phyloP scores from a whole-genome alignment of 2,888 invertebrate species.

The Liopterus haemorrhoidalis region DNA sequence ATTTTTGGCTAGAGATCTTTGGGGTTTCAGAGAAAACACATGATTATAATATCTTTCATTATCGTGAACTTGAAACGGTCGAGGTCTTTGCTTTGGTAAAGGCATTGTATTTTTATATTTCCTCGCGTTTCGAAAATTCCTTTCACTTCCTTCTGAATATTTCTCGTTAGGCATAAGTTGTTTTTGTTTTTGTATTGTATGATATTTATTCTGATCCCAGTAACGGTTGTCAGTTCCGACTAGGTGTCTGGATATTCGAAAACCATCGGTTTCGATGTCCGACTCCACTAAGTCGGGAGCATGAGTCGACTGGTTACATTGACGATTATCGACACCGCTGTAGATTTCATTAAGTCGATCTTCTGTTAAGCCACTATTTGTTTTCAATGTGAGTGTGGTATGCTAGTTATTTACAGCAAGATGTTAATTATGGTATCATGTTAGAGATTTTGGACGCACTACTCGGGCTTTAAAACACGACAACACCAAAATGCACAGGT shows the following conservation, averaged over 20 bases:
- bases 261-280: constrained; percentile 37
- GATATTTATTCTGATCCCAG: constrained; percentile 37
- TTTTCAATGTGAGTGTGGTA: constrained; percentile 46
- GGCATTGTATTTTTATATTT: constrained; percentile 36
- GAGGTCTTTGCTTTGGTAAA: constrained; percentile 52
- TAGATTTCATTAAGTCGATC: constrained; percentile 34
- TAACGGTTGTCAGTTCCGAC: constrained; percentile 24
- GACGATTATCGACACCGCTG: constrained; percentile 1
- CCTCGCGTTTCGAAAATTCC: no score
- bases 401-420: constrained; percentile 44
- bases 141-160: constrained; percentile 35
- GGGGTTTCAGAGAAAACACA: constrained; percentile 49
- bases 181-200: constrained; percentile 39
- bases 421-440: constrained; percentile 45
- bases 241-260: constrained; percentile 25
- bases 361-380: constrained; percentile 44
- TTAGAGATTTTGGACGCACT: constrained; percentile 28
- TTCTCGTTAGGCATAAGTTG: constrained; percentile 36
- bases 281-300: constrained; percentile 40
- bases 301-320: constrained; percentile 28
- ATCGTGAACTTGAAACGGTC: constrained; percentile 54
- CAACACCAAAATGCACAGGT: no score
- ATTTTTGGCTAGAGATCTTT: constrained; percentile 34
- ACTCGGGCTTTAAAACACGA: no score
- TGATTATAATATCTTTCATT: constrained; percentile 58